Evolutionary conservation across 2,113 vertebrate genomes (phyloP), one percentile per base, ranked within the genome.

Genomic region (Aplodontia rufa): DNA sequence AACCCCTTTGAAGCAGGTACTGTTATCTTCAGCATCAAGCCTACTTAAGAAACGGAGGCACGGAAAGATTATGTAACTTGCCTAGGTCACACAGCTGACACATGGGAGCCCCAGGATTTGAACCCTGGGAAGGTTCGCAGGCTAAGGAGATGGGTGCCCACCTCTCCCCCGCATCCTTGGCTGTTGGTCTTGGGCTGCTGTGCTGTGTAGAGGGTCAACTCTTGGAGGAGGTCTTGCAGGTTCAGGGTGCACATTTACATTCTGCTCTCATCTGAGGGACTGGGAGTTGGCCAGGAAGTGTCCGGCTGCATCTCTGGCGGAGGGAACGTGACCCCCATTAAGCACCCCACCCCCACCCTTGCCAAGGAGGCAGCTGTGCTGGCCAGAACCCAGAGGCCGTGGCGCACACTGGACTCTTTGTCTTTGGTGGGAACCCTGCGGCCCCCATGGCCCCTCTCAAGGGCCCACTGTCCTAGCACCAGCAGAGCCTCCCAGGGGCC

Each of bases 321-420:
- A 87, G 76, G 37, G 90, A 90, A 66, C 17, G 5, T 95, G 94
- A 87, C 82, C 87, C 84, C 83, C 45, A 71, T 53, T 71, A 30
- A 8, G 78, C 11, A 55, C 86, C 51, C 69, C 71, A n/a, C 90
- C 90, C 94, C 96, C 93, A 40, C n/a, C 93, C 84, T 45, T 81
- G 85, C 94, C 91, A 71, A 5, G 32, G 28, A 97, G 72, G 93
- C 97, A 97, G 97, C 97, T 97, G 97, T 94, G 97, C 97, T 97
- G 97, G 96, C 88, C 95, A 53, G 87, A 69, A 47, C 85, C 62
- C 78, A 88, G 96, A 95, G 85, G 82, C 96, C 3, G 1, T 45
- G 86, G 89, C 74, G 94, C 91, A 97, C 97, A 97, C 78, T 97
- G 93, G 69, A 58, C 45, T 91, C 97, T 97, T 97, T 97, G 97